Evolutionary conservation across 2,797 vertebrate species (phyloP), one percentile per base, ranked within the genome.

Genomic region (Cynodonichthys magdalenae): DNA sequence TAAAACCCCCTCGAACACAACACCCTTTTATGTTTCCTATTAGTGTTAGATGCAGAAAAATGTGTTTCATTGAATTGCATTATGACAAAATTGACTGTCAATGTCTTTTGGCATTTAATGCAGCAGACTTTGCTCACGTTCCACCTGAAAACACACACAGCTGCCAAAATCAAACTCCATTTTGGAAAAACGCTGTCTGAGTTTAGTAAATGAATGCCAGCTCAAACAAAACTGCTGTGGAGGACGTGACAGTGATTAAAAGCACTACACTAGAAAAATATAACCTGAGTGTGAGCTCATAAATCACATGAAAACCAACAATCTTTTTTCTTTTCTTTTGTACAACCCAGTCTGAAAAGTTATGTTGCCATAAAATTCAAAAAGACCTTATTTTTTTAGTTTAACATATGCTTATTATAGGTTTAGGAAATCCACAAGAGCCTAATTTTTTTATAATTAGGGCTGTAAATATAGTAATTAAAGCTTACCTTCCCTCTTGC

Each of bases 401-500:
- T n/a, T n/a, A n/a, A n/a, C n/a, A n/a, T n/a, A n/a, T n/a, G n/a
- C n/a, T n/a, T n/a, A n/a, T n/a, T n/a, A n/a, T n/a, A n/a, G n/a
- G n/a, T n/a, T n/a, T n/a, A n/a, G n/a, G n/a, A n/a, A n/a, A n/a
- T n/a, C n/a, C n/a, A n/a, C 36, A 39, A 4, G 1, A 14, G 3
- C 36, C 36, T 11, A 39, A 12, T 2, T 14, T 39, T 2, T 39
- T 39, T 11, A 39, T 10, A 39, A 39, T 39, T 39, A 11, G 36
- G 11, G 36, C 12, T 39, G 20, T 34, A 74, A 72, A 53, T 58
- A 15, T 58, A 15, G 15, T 48, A 44, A 28, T 12, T 18, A 52
- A 17, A 24, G 53, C 88, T 75, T 89, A 97, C 95, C 94, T 28
- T 96, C 95, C 64, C 87, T 95, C 76, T 84, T 93, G 74, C 91